Evolutionary conservation across 2,797 vertebrate species (phyloP), one percentile per base, ranked within the genome.

Genomic region (Crenuchus spilurus): DNA sequence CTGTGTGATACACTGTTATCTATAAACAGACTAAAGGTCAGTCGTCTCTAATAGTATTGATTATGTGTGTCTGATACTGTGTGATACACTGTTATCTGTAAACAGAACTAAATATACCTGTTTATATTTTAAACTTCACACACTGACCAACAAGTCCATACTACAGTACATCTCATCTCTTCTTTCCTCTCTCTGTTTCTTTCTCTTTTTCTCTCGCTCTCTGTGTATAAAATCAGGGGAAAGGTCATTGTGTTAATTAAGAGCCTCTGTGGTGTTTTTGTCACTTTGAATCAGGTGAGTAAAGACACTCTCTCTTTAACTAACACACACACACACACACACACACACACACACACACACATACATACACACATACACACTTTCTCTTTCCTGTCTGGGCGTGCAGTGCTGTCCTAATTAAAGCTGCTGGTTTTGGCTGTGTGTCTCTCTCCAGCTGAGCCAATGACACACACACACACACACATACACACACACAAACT

Each of bases 201-300:
- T 18, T 46, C 39, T 42, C 1, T 20, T 20, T 5, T 18, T 28
- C 71, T 39, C 42, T 33, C 22, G 7, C 30, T 72, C 51, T n/a
- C 6, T 51, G n/a, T 18, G 44, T 77, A 80, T 76, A 52, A 76
- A 72, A 72, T 51, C 66, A 80, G 60, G 30, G 28, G 76, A 74
- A 84, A 84, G 84, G 84, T 84, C 82, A 83, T 70, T 76, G 75
- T 82, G 81, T 84, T 84, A 85, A 83, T 84, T 84, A 85, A 83
- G 69, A 75, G 80, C 77, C 62, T 26, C 42, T 11, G 9, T 20
- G 35, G 24, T 48, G 35, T 11, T 70, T 49, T 44, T 48, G 10
- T 66, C 62, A 48, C 44, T 48, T 22, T 70, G 55, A 66, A 77
- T 77, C 60, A 75, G 68, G 75, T 26, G 49, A 52, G 49, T 48